phyloP scores from a whole-genome alignment of 2,888 invertebrate genomes.

The Eurytoma adleriae region DNA sequence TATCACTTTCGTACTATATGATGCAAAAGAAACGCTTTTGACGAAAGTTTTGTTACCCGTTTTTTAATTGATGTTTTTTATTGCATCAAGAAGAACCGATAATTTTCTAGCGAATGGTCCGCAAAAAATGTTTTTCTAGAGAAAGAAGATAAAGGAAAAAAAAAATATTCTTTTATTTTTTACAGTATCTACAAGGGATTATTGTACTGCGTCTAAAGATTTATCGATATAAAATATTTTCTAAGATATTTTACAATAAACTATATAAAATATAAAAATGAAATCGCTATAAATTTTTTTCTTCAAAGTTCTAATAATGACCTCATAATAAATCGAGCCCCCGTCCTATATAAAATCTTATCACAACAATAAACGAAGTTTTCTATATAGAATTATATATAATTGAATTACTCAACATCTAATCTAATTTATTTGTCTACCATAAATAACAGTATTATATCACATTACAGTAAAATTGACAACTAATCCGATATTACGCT shows the following conservation, averaged over 20 bases:
- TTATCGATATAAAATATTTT: conserved; percentile 10
- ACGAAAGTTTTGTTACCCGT: not conserved
- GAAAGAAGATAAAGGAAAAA: conserved; percentile 15
- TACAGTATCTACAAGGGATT: conserved; percentile 4
- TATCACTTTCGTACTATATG: too few relatives aligned
- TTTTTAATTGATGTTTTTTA: conserved; percentile 8
- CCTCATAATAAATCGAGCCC: conserved; percentile 21
- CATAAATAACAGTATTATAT: conserved; percentile 46
- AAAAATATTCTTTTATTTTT: conserved; percentile 2
- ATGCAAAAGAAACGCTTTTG: too few relatives aligned
- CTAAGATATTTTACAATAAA: conserved; percentile 17
- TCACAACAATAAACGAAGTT: conserved; percentile 47
- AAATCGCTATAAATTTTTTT: conserved; percentile 32
- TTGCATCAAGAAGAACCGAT: not conserved
- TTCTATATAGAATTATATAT: conserved; percentile 28
- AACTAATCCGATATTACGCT: conserved; percentile 39
- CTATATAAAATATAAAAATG: conserved; percentile 39
- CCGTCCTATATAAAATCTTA: conserved; percentile 45
- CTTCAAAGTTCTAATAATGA: conserved; percentile 13
- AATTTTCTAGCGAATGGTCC: not conserved
- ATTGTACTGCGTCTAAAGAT: conserved; percentile 24
- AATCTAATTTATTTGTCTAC: conserved; percentile 40
- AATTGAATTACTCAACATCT: conserved; percentile 35
- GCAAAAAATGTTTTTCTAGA: too few relatives aligned
- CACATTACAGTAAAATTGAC: conserved; percentile 53